Conservation (phyloP, 2,797 vertebrate genomes). For the Calcarius lapponicus region DNA sequence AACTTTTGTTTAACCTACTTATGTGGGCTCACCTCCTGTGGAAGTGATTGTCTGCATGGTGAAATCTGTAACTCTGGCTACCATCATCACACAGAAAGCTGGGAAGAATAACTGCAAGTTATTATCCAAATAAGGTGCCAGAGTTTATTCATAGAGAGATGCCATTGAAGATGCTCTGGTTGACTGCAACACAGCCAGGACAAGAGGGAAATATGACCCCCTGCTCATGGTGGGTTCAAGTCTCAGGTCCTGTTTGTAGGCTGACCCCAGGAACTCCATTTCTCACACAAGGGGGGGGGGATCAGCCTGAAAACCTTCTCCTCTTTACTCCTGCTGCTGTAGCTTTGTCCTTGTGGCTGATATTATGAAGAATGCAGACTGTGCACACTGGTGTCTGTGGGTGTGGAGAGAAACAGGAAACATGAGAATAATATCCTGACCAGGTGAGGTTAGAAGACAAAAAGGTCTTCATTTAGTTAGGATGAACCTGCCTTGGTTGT, state of each 20-base stretch:
- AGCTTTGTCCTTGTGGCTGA: not conserved
- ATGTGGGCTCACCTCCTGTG: not conserved
- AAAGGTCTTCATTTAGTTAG: not conserved
- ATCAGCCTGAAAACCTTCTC: not conserved
- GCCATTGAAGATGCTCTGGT: not conserved
- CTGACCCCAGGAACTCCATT: not conserved
- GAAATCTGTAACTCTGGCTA: not conserved
- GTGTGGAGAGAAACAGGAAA: not conserved
- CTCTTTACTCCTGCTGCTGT: not conserved
- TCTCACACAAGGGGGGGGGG: not conserved
- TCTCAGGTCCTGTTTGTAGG: not conserved
- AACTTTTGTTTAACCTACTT: slow-evolving; percentile 46
- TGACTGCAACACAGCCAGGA: not conserved
- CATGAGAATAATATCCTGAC: not conserved
- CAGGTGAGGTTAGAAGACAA: not conserved
- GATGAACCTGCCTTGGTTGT: not conserved
- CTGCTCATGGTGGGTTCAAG: not conserved
- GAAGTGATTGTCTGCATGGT: not conserved
- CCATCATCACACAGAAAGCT: not conserved
- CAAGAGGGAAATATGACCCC: not conserved
- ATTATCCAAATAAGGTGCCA: not conserved
- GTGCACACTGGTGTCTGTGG: not conserved
- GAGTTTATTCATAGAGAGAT: not conserved
- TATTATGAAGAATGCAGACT: not conserved
- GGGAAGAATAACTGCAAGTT: not conserved